Base-by-base conservation (phyloP, 2,888 invertebrate species). In the Tiliacea citrago region DNA sequence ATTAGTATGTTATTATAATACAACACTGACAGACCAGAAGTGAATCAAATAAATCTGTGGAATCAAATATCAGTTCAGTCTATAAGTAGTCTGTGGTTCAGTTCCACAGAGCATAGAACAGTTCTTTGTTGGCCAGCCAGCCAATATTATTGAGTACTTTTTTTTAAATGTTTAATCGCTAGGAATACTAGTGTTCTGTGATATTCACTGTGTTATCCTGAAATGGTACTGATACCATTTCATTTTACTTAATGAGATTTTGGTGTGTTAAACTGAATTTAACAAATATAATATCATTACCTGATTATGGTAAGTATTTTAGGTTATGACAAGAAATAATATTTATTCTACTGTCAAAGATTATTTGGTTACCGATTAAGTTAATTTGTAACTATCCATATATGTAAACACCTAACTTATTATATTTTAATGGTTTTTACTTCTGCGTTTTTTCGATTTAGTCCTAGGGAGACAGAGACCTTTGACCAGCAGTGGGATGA, bases 321-420 rank as follows among this genome's bases (percentile, higher is more conserved):
- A 78, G 79, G 78, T 78, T 79, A 78, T 53, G 51, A 51, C 13
- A n/a, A 51, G 10, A 66, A 79, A 55, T 78, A 24, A 6, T 29
- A 58, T 16, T 51, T 47, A 35, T 13, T 69, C 10, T 29, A 49
- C 0, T 67, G 8, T n/a, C 13, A 29, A 8, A 29, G 24, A 45
- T 57, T 70, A 24, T 51, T 71, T 49, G 29, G n/a, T 29, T 47
- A 55, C 16, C 0, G 29, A 57, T 5, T 35, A 45, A 35, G 9
- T 5, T 60, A 53, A 16, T 58, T 65, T 35, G 7, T n/a, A 21
- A 65, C 10, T 60, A 51, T 73, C 10, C 35, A 0, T 49, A 29
- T 2, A 24, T 24, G 21, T 45, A 39, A 16, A 60, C 5, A 61
- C 7, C 7, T 58, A 39, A 24, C 4, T 24, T 45, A 39, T n/a